These are phyloP conservation scores for Trachythela sp. DNA, from an alignment of 64 coral and sea anemone genomes.

Conservation along the genomic window DNA sequence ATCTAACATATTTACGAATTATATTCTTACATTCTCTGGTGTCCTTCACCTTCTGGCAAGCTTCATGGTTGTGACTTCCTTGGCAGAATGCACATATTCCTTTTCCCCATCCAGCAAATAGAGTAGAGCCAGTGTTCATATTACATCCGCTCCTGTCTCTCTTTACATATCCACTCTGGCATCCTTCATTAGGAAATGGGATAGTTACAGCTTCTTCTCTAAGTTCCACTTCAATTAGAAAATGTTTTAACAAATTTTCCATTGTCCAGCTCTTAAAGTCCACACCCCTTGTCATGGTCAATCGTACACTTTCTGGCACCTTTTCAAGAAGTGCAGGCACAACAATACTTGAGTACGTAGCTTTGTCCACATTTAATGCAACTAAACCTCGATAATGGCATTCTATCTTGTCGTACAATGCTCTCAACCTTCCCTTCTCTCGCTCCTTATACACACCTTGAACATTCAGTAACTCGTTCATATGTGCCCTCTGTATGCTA, in stretches of 20 bases:
- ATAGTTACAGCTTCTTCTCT: neutral
- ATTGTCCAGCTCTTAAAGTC: conserved; percentile 46
- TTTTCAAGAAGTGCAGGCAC: no score
- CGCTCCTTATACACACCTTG: no score
- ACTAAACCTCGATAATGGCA: no score
- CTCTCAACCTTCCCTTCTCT: no score
- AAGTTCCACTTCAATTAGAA: no score
- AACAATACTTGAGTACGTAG: no score
- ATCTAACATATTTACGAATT: conserved; percentile 42
- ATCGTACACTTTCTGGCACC: conserved; percentile 22
- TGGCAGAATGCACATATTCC: conserved; percentile 51
- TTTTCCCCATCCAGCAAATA: neutral
- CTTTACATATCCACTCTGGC: neutral
- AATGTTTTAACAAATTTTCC: no score
- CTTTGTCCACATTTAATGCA: no score
- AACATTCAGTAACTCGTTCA: no score
- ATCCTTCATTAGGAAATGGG: neutral
- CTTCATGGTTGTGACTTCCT: conserved; percentile 33
- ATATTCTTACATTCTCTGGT: conserved; percentile 35
- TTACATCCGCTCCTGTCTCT: no score
- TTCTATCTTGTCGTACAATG: no score
- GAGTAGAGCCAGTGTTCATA: neutral
- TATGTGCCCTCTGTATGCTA: no score
- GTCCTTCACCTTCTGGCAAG: conserved; percentile 28
- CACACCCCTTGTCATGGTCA: conserved; percentile 40